These are phyloP conservation scores for Leptogaster cylindrica DNA, from an alignment of 2,888 invertebrate species.

Conservation along the genomic window DNA sequence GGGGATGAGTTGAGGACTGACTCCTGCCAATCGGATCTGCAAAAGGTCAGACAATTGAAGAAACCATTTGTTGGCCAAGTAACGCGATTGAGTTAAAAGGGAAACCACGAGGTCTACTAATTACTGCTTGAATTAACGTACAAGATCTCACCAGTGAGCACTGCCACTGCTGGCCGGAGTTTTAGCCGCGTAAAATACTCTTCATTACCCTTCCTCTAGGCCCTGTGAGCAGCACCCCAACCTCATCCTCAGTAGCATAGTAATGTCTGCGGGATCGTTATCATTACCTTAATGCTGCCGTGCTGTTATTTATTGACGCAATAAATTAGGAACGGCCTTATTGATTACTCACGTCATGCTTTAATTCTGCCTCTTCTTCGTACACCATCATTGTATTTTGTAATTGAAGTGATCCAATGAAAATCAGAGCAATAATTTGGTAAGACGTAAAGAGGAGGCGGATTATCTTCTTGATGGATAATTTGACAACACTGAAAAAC, in stretches of 20 bases:
- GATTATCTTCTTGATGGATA: constrained; percentile 15
- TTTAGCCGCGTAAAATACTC: constrained; percentile 26
- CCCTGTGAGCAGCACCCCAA: background rate
- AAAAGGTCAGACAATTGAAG: constrained; percentile 34
- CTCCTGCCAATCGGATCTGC: constrained; percentile 6
- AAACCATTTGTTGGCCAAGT: constrained; percentile 42
- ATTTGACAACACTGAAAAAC: constrained; percentile 13
- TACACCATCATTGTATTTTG: constrained; percentile 2
- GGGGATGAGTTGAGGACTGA: too few relatives aligned
- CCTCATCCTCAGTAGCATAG: constrained; percentile 41
- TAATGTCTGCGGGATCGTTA: constrained; percentile 44
- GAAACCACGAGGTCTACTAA: constrained; percentile 38
- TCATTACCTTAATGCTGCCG: constrained; percentile 45
- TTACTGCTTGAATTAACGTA: constrained; percentile 38
- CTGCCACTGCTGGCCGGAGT: background rate
- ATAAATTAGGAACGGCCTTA: constrained; percentile 47
- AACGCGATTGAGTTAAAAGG: constrained; percentile 27
- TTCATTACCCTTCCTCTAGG: constrained; percentile 39
- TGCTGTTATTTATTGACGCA: constrained; percentile 47
- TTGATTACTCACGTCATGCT: constrained; percentile 47
- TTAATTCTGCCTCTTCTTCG: constrained; percentile 36
- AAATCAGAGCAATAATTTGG: constrained; percentile 26
- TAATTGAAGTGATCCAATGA: constrained; percentile 38
- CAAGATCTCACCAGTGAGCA: constrained; percentile 26
- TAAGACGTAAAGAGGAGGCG: background rate